Percentiles rank a stretch among this genome's conserved stretches.
phyloP scores from a whole-genome alignment of 1,140 invertebrate genomes.

The Aleiodes sp. region DNA sequence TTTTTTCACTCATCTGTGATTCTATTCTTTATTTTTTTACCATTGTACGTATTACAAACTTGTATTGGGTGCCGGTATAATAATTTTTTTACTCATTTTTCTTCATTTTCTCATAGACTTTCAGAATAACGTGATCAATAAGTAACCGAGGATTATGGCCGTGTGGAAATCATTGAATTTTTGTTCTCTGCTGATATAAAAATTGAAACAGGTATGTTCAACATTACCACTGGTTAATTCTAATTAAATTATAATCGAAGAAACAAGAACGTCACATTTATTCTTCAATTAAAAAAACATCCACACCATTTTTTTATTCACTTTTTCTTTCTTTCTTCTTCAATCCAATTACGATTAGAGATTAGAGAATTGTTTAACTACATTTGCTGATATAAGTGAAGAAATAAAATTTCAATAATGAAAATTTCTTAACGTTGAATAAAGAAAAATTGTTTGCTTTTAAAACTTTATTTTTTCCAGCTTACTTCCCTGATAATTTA shows the following conservation, averaged over 20 bases:
- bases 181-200: too few species aligned
- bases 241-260: too few species aligned
- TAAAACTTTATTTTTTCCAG: constrained; percentile 1
- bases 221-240: too few species aligned
- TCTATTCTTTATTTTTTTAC: too few species aligned
- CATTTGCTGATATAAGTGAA: too few species aligned
- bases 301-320: background rate
- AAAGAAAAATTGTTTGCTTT: constrained; percentile 1
- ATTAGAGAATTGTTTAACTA: too few species aligned
- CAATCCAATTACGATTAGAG: too few species aligned
- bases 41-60: too few species aligned
- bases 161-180: background rate
- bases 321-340: background rate
- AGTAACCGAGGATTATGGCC: background rate
- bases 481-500: background rate
- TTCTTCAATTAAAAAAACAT: background rate
- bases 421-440: background rate
- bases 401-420: too few species aligned
- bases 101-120: background rate
- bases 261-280: background rate
- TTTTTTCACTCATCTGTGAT: too few species aligned
- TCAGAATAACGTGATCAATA: background rate
- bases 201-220: too few species aligned
- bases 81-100: background rate
- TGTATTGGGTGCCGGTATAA: too few species aligned